Evolutionary conservation across 2,113 vertebrate species (phyloP), one percentile per base, ranked within the genome.

Genomic region (Mesocricetus auratus): DNA sequence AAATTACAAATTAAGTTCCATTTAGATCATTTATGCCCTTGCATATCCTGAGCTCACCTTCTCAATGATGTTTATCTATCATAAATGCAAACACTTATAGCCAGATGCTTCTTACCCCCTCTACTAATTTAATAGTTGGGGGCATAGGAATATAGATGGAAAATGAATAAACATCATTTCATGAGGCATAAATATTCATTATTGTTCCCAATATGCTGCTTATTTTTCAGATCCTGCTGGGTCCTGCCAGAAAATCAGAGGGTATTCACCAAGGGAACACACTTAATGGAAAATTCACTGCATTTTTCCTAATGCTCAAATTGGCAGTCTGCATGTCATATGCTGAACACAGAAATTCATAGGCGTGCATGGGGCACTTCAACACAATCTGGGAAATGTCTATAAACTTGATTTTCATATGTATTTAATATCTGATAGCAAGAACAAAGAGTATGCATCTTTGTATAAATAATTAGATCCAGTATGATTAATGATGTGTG

Each of bases 361-460:
- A 77, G 93, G 89, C 3, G 0, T 96, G 73, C 78, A 75, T 10
- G 2, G 62, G 62, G 62, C 69, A 94, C 60, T 56, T 86, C 42
- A 96, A 83, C 62, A 93, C 50, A 97, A 96, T 96, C 92, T 95
- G 73, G 86, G 56, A 96, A 86, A 94, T 68, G 91, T 53, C 89
- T 93, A 96, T 94, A 95, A 97, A 96, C 69, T 97, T 96, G 29
- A 96, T 96, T 96, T 97, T 96, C 97, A 96, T 96, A 85, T 97
- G 97, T 93, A 83, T 96, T 97, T 97, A 97, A 98, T 97, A 97
- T 97, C 95, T 96, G 97, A 97, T 97, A 97, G 42, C 58, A 45
- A 97, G 91, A 97, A 97, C 90, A 97, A 98, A 97, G 94, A 21
- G 39, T 91, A 91, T 93, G n/a, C 74, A 94, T 95, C 68, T 94